phyloP scores from a whole-genome alignment of 2,797 vertebrate species.

The Propithecus perrieri region DNA sequence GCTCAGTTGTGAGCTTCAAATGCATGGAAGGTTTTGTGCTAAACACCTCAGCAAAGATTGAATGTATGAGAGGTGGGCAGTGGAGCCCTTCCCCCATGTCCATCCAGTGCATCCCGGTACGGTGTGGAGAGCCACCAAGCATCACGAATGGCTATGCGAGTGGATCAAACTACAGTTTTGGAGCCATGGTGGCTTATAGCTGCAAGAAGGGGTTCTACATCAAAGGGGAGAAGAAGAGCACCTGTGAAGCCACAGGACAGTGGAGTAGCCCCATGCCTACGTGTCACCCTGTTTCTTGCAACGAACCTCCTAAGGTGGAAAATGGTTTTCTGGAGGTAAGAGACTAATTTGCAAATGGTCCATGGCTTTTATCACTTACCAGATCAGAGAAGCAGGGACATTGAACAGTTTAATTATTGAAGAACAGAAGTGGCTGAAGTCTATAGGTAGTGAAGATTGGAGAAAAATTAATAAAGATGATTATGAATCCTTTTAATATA shows the following conservation, averaged over 20 bases:
- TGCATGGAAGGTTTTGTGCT: constrained; percentile 97
- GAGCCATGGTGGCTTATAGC: constrained; percentile 96
- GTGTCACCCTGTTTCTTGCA: constrained; percentile 94
- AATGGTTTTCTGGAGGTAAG: constrained; percentile 94
- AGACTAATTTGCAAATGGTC: background rate
- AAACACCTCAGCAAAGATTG: constrained; percentile 93
- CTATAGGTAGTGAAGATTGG: background rate
- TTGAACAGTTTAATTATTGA: background rate
- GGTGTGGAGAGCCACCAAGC: constrained; percentile 92
- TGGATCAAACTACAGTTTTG: constrained; percentile 96
- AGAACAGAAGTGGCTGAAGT: background rate
- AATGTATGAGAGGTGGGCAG: constrained; percentile 93
- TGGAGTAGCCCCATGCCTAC: constrained; percentile 93
- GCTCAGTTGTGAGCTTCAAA: constrained; percentile 94
- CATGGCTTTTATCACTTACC: background rate
- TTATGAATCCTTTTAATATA: background rate
- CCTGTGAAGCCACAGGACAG: constrained; percentile 94
- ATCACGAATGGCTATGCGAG: constrained; percentile 93
- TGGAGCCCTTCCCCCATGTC: constrained; percentile 93
- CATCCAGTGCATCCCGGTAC: constrained; percentile 93
- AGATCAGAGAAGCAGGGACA: background rate
- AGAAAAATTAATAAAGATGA: background rate
- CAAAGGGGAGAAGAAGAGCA: constrained; percentile 96
- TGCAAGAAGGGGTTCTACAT: constrained; percentile 96
- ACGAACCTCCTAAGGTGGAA: constrained; percentile 87